A percentile compares a stretch with the other conserved stretches of the same genome.
Conservation (phyloP, 1,140 invertebrate genomes). For the Yoshiicerus persimilis region DNA sequence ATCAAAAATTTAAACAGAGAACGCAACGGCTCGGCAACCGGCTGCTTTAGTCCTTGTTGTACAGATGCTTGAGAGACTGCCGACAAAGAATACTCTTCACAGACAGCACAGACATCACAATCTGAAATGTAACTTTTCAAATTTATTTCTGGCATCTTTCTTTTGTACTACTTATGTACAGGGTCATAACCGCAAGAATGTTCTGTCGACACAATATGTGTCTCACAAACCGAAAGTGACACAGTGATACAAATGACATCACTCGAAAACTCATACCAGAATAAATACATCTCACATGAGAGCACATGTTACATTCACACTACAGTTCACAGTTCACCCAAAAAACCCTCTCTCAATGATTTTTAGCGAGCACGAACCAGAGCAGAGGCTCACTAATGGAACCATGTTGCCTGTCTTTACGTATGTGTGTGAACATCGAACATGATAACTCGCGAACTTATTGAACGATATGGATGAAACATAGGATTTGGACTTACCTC, state of each 20-base stretch:
- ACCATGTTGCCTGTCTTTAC: too few species aligned
- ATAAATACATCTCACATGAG: background rate
- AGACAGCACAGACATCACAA: background rate
- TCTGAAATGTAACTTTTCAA: background rate
- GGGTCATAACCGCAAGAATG: background rate
- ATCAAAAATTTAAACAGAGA: conserved; percentile 21
- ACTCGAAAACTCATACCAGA: background rate
- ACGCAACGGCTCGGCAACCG: background rate
- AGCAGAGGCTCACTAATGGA: too few species aligned
- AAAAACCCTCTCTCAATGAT: too few species aligned
- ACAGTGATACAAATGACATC: background rate
- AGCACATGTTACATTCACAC: background rate
- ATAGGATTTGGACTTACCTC: too few species aligned
- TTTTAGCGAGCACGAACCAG: too few species aligned
- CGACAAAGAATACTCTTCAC: background rate
- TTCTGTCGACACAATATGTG: background rate
- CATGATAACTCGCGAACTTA: too few species aligned
- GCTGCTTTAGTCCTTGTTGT: too few species aligned
- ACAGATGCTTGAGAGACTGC: too few species aligned
- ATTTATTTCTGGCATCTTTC: background rate
- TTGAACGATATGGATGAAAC: too few species aligned
- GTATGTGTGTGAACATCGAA: too few species aligned
- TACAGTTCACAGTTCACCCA: too few species aligned
- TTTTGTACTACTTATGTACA: background rate
- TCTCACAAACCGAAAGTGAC: background rate